Percentiles rank a stretch among this genome's conserved stretches.
Conservation (phyloP, 2,888 invertebrate species). For the Diarsia dahlii region DNA sequence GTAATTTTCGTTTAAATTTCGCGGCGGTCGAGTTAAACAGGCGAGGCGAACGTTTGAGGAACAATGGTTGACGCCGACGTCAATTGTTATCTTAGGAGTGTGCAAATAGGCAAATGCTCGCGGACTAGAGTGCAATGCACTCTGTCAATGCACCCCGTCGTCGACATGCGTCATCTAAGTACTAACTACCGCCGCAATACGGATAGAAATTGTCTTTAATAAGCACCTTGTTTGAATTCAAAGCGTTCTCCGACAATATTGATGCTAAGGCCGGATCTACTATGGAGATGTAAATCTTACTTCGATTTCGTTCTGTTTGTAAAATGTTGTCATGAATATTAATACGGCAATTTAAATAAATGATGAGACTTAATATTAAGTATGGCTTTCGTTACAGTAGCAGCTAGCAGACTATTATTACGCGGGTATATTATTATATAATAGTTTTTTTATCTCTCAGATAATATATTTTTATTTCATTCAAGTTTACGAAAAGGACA, state of each 20-base stretch:
- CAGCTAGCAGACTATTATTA: not conserved
- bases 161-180: conserved; percentile 75
- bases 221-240: conserved; percentile 46
- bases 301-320: conserved; percentile 59
- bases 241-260: conserved; percentile 35
- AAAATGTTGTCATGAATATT: conserved; percentile 60
- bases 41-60: conserved; percentile 41
- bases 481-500: not conserved
- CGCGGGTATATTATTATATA: not conserved
- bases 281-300: conserved; percentile 50
- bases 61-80: conserved; percentile 64
- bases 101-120: conserved; percentile 78
- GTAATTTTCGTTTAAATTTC: conserved; percentile 57
- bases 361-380: conserved; percentile 38
- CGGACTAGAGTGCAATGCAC: conserved; percentile 80
- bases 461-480: no score
- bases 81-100: conserved; percentile 79
- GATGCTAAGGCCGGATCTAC: conserved; percentile 45
- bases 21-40: conserved; percentile 38
- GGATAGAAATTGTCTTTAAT: conserved; percentile 66
- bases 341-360: conserved; percentile 56
- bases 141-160: conserved; percentile 70
- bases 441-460: not conserved
- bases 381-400: conserved; percentile 42
- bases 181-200: conserved; percentile 55